Evolutionary conservation across 1,140 invertebrate genomes (phyloP).

Genomic region (Aphaenogaster floridana): DNA sequence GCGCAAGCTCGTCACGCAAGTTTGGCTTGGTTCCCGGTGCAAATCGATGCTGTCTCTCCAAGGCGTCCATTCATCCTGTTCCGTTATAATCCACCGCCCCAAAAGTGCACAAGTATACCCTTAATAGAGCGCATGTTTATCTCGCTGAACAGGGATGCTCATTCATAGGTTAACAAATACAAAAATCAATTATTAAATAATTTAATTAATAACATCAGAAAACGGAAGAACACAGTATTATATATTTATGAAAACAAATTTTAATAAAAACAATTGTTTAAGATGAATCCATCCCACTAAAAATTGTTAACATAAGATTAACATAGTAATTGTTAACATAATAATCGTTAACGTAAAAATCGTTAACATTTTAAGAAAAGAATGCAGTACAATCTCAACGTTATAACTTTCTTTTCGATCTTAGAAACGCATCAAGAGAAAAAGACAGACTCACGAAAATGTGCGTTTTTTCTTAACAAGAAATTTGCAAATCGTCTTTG

Average conservation of each 20-base stretch:
- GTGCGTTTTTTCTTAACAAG: neutral
- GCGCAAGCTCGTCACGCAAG: slow-evolving; percentile 77
- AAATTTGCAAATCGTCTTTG: neutral
- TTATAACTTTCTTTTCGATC: neutral
- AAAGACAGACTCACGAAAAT: neutral
- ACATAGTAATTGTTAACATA: neutral
- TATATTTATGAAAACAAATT: neutral
- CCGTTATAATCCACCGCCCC: slow-evolving; percentile 9
- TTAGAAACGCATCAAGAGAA: neutral
- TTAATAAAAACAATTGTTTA: neutral
- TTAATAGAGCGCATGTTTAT: slow-evolving; percentile 18
- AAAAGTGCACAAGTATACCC: neutral
- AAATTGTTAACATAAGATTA: neutral
- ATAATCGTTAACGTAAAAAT: neutral
- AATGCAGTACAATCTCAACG: neutral
- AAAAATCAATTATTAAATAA: neutral
- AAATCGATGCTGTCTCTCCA: slow-evolving; percentile 80
- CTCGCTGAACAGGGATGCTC: neutral
- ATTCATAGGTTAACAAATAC: neutral
- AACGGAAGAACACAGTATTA: neutral
- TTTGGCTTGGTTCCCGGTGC: slow-evolving; percentile 64
- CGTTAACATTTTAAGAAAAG: neutral
- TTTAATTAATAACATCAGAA: slow-evolving; percentile 8
- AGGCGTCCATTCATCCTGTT: slow-evolving; percentile 56
- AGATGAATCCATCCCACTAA: neutral